Evolutionary conservation across 2,797 vertebrate species (phyloP), one percentile per base, ranked within the genome.

Genomic region (Margarornis squamiger): DNA sequence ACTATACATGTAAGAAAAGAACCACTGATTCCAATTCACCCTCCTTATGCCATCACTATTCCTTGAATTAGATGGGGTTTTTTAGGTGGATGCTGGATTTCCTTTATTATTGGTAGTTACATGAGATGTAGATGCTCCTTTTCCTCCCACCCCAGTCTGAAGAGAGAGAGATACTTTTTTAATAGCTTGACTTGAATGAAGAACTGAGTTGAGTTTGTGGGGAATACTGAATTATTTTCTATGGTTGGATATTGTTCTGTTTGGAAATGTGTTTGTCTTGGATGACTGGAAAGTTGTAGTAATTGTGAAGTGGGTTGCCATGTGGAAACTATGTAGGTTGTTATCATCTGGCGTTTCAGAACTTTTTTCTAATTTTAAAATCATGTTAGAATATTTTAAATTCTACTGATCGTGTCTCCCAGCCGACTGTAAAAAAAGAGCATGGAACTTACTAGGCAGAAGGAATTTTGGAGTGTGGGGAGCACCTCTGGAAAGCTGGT

Each of bases 1-100:
- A 2, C 3, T 41, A 0, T 27, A 2, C 29, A 2, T 67, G 1
- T 48, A 21, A 54, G 30, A 57, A 45, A 49, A 46, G 17, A 84
- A 8, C 4, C 11, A 6, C 5, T 51, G 45, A 22, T 66, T 38
- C 8, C 1, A 2, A 1, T 5, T 32, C 2, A 3, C 5, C 6
- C 1, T 1, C 7, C 12, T 70, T 46, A 3, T 19, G 24, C 27
- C 7, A 30, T 70, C 30, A 6, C 8, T 59, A 4, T 61, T 57
- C 32, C 74, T 71, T 80, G 49, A 85, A 80, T 34, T 72, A 17
- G 21, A 9, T 78, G 21, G 36, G 6, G 11, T 41, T 41, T 14
- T 65, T 58, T 86, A 39, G 39, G 13, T 88, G 36, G 23, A 32
- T 51, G 0, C 39, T 59, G 23, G 14, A 29, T 83, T 85, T 70